Evolutionary conservation across 2,888 invertebrate species (phyloP).

Genomic region (Heterodera filipjevi): DNA sequence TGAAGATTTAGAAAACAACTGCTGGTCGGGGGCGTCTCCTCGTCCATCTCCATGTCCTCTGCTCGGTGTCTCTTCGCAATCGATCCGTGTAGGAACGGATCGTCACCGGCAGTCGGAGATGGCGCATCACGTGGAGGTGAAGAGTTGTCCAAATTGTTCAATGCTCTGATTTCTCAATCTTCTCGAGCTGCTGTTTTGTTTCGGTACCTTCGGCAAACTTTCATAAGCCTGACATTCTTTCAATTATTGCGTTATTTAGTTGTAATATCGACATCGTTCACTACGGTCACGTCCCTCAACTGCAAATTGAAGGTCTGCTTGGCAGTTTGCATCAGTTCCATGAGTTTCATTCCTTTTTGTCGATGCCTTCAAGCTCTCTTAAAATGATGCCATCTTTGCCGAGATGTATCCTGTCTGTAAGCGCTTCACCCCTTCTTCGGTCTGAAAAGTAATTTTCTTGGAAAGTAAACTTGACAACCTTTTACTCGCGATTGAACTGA

Average conservation of each 20-base stretch:
- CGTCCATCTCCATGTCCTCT: constrained; percentile 56
- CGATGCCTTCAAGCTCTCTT: constrained; percentile 35
- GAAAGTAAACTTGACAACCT: too few relatives aligned
- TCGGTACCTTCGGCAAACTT: constrained; percentile 42
- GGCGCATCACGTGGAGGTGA: constrained; percentile 56
- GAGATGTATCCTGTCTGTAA: constrained; percentile 48
- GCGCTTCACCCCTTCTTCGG: constrained; percentile 48
- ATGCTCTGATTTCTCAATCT: constrained; percentile 50
- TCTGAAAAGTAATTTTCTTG: constrained; percentile 45
- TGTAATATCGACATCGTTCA: constrained; percentile 85
- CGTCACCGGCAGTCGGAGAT: constrained; percentile 44
- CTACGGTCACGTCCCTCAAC: constrained; percentile 89
- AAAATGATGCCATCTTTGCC: constrained; percentile 37
- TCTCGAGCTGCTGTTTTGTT: constrained; percentile 42
- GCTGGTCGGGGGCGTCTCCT: constrained; percentile 42
- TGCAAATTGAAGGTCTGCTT: constrained; percentile 87
- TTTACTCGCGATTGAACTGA: constrained; percentile 37
- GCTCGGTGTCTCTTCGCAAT: constrained; percentile 26
- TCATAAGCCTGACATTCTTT: constrained; percentile 42
- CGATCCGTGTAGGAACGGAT: constrained; percentile 40
- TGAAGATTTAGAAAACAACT: constrained; percentile 31
- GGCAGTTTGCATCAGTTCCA: constrained; percentile 80
- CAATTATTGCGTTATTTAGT: neutral
- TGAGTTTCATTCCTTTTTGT: constrained; percentile 69
- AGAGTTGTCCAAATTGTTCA: constrained; percentile 43